Base-by-base conservation (phyloP, 2,113 vertebrate species). In the Neogobius melanostomus region DNA sequence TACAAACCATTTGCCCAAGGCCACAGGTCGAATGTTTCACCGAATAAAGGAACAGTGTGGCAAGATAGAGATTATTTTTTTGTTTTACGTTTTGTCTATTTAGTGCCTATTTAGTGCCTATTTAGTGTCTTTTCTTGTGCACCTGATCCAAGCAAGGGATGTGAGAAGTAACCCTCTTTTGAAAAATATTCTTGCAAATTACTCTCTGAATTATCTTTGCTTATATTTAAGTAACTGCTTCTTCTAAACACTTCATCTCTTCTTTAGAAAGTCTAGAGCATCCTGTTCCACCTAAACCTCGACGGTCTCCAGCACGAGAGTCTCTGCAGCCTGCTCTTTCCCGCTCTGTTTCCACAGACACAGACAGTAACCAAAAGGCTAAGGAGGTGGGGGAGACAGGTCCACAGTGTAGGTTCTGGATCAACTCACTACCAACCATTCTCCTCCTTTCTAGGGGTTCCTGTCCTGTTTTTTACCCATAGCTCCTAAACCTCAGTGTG, bases 381-480 rank as follows among this genome's bases (percentile, higher is more conserved):
- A 16, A 8, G 45, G 69, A 76, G 66, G 43, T 69, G 36, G 79
- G 83, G 63, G 75, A 82, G 83, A 53, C 66, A 10, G 65, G 71
- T 79, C 73, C 76, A 64, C 80, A 75, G 78, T 87, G 84, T 87
- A 87, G 82, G 87, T 87, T 77, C 69, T 74, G 70, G 48, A 79
- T 84, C 54, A 80, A 68, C 44, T 47, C 61, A 15, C 49, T 74
- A 66, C 51, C 69, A 2, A 0, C 52, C 49, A 54, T 45, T 73
- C 45, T 69, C 65, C 66, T 72, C 61, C 69, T 36, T 70, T 65
- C 61, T 64, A 82, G 69, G 82, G 47, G 74, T 68, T 60, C 53
- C 51, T 50, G 6, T 72, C 64, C 47, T 53, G 56, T 6, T 66
- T 50, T n/a, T 59, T 47, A 44, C 46, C 10, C 60, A 8, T 36